Evolutionary conservation across 2,888 invertebrate species (phyloP).

Genomic region (Fragum whitleyi): DNA sequence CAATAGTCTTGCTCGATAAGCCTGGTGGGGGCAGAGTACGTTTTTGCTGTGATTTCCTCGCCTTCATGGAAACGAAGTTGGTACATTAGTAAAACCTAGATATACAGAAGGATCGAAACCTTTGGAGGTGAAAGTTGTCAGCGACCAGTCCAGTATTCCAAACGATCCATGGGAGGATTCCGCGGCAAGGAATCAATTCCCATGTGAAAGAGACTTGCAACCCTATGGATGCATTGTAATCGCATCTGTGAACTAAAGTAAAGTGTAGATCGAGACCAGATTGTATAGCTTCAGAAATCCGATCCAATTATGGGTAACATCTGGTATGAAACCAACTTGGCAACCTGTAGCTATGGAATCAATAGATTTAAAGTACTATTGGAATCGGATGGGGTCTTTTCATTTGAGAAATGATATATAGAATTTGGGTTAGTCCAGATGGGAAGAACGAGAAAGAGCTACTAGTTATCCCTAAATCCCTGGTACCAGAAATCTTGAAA

Average conservation of each 20-base stretch:
- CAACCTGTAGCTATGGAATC: slow-evolving; percentile 19
- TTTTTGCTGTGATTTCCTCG: too few species aligned
- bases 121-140: neutral
- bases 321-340: slow-evolving; percentile 34
- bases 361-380: slow-evolving; percentile 40
- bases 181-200: neutral
- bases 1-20: too few species aligned
- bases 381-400: slow-evolving; percentile 45
- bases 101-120: neutral
- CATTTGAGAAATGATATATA: slow-evolving; percentile 17
- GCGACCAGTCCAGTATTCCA: neutral
- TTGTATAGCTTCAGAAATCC: neutral
- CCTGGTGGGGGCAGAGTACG: too few species aligned
- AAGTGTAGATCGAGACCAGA: neutral
- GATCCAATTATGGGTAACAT: slow-evolving; percentile 34
- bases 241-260: neutral
- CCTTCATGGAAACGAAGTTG: neutral
- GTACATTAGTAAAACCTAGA: neutral
- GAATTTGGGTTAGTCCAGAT: too few species aligned
- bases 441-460: too few species aligned
- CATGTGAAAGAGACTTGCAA: neutral
- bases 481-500: neutral
- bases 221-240: neutral
- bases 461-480: too few species aligned
- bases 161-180: neutral